phyloP scores from a whole-genome alignment of 2,888 invertebrate genomes.

The Sarcophaga rosellei region DNA sequence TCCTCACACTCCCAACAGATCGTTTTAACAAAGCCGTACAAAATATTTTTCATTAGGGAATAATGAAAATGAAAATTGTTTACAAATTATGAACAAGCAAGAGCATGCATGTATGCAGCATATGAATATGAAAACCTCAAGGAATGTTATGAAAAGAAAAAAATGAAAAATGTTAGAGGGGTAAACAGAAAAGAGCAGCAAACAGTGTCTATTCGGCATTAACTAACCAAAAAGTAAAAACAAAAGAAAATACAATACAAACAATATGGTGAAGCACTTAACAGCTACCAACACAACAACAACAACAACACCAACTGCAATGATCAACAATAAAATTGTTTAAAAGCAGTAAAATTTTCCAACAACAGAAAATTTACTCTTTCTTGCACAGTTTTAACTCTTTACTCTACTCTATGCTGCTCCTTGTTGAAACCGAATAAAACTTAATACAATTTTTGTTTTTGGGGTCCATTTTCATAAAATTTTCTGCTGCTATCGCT shows the following conservation, averaged over 20 bases:
- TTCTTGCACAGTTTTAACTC: background rate
- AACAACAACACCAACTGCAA: constrained; percentile 24
- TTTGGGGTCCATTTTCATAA: constrained; percentile 26
- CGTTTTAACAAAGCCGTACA: background rate
- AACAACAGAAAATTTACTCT: background rate
- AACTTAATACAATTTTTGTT: constrained; percentile 42
- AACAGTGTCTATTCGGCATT: constrained; percentile 22
- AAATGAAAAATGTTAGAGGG: background rate
- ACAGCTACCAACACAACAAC: constrained; percentile 2
- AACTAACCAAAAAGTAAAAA: constrained; percentile 42
- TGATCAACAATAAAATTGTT: constrained; percentile 47
- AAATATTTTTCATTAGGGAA: constrained; percentile 37
- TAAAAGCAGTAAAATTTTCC: constrained; percentile 38
- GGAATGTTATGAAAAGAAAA: background rate
- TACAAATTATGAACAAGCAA: background rate
- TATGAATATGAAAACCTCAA: constrained; percentile 14
- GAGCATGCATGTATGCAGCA: background rate
- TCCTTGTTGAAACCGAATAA: background rate
- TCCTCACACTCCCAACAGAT: background rate
- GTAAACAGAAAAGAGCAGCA: background rate
- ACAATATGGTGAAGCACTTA: constrained; percentile 17
- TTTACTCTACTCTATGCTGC: background rate
- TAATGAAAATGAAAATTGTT: constrained; percentile 31
- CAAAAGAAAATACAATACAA: constrained; percentile 20
- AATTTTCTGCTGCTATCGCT: constrained; percentile 9